These are phyloP conservation scores for Cantharis rustica DNA, from an alignment of 2,888 invertebrate species.

Conservation along the genomic window DNA sequence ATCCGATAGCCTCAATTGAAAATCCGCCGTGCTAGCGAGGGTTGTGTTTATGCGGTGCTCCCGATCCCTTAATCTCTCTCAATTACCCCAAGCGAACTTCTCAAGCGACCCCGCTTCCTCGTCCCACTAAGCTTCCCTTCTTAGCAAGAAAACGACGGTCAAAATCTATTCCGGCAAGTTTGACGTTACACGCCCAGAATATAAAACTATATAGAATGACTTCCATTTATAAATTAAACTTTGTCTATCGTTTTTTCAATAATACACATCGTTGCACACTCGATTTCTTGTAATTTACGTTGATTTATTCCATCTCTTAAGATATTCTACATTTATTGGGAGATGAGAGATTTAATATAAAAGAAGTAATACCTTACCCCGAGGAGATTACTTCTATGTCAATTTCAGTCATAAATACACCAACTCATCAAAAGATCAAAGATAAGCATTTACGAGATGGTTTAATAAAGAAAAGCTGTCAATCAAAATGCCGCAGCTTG, in stretches of 20 bases:
- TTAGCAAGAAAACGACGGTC: slow-evolving; percentile 13
- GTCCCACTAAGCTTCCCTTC: slow-evolving; percentile 25
- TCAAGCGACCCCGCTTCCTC: slow-evolving; percentile 38
- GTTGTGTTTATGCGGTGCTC: slow-evolving; percentile 53
- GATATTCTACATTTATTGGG: not conserved
- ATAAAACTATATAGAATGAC: not conserved
- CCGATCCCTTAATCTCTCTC: slow-evolving; percentile 54
- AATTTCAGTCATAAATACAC: not conserved
- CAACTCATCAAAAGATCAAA: not conserved
- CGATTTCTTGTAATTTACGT: not conserved
- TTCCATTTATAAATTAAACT: not conserved
- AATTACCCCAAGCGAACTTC: slow-evolving; percentile 48
- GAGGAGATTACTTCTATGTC: not conserved
- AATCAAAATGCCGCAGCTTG: not conserved
- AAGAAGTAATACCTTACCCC: not conserved
- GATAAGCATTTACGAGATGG: not conserved
- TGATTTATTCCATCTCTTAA: not conserved
- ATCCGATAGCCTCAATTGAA: slow-evolving; percentile 53
- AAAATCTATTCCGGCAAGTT: slow-evolving; percentile 15
- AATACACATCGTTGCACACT: not conserved
- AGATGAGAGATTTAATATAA: not conserved
- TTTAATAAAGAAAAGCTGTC: not conserved
- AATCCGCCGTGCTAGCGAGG: slow-evolving; percentile 49
- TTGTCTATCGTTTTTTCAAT: not conserved
- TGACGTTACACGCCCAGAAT: not conserved